Base-by-base conservation (phyloP, 2,113 vertebrate species). In the Diglossa brunneiventris region DNA sequence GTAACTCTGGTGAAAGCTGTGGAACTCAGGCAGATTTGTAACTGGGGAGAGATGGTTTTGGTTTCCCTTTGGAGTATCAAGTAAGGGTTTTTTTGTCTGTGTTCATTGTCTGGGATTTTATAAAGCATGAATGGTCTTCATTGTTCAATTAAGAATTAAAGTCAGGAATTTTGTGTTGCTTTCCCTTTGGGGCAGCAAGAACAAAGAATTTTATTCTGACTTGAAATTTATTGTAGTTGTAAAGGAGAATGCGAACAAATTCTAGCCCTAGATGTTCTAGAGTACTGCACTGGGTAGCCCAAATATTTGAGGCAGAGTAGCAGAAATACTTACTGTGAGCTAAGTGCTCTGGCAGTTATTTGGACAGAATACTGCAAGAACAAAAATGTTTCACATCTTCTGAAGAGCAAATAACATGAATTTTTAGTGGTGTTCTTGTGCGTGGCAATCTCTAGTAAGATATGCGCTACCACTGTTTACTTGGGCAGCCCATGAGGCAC, bases 381-480 rank as follows among this genome's bases (percentile, higher is more conserved):
- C 1, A 6, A 17, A 78, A 81, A 39, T 24, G 13, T 59, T 30
- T 41, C 49, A 19, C 5, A 1, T 27, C 0, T 61, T 58, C 62
- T 62, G 59, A 56, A 27, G 10, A 58, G 24, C 9, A 35, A 76
- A 53, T 49, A 46, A 15, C 2, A 2, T 27, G 3, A 10, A 1
- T 27, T 55, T 64, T 44, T 33, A 35, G 47, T 44, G 12, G 53
- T 3, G 1, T 64, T 86, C 61, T 13, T 30, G 6, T 15, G 6
- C n/a, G 8, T 89, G 53, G 23, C 17, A 68, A 1, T 39, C 6
- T 46, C 3, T 77, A 26, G 28, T 21, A 22, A 30, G 22, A 14
- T 28, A 6, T 8, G 52, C 47, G 13, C 19, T 44, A 8, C 22
- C 6, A 5, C 3, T 6, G 1, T 33, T 47, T 61, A 39, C 13